A percentile compares a stretch with the other conserved stretches of the same genome.
phyloP scores from a whole-genome alignment of 2,888 invertebrate genomes.

The Trachelus troglodyta region DNA sequence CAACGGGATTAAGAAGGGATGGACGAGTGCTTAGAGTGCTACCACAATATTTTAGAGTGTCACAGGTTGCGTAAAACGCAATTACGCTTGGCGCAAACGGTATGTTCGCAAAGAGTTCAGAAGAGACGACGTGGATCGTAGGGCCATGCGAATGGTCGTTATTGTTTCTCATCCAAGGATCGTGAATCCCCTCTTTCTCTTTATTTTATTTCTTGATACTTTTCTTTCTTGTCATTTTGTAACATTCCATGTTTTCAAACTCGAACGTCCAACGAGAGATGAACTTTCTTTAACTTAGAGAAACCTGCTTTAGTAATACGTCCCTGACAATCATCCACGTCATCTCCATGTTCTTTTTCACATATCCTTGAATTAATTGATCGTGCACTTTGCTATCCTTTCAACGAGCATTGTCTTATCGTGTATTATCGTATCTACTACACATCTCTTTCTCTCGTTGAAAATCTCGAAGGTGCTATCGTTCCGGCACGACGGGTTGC shows the following conservation, averaged over 20 bases:
- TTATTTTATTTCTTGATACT: constrained; percentile 35
- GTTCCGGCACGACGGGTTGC: background rate
- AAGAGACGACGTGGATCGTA: background rate
- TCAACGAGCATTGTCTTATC: background rate
- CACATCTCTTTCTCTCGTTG: background rate
- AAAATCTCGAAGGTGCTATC: background rate
- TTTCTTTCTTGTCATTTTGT: constrained; percentile 48
- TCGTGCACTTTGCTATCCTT: background rate
- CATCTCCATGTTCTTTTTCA: background rate
- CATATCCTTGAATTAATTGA: background rate
- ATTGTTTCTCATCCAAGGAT: background rate
- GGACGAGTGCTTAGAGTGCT: background rate
- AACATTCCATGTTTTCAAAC: constrained; percentile 60
- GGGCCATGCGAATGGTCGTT: background rate
- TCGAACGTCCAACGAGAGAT: constrained; percentile 39
- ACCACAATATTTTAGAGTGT: background rate
- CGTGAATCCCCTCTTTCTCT: background rate
- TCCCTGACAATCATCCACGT: background rate
- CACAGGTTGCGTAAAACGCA: background rate
- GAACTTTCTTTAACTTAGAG: constrained; percentile 7
- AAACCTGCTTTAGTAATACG: background rate
- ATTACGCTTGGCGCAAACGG: background rate
- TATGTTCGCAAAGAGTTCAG: background rate
- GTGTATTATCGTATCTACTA: background rate
- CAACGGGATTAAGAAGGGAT: background rate